These are phyloP conservation scores for Daphoenositta chrysoptera DNA, from an alignment of 2,113 vertebrate genomes.

Conservation along the genomic window DNA sequence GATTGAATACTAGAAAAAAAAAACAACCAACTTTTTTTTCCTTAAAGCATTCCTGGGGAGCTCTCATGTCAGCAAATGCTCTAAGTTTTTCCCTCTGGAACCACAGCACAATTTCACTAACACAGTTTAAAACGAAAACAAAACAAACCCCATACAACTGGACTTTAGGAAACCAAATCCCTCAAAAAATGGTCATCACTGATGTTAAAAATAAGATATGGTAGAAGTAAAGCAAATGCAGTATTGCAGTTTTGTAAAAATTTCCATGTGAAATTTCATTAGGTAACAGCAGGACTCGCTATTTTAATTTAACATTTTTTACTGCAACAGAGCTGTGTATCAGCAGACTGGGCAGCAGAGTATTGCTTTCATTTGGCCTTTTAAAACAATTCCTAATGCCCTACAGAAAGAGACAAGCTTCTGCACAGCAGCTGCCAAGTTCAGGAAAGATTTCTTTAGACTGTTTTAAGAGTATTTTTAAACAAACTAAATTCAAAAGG, in stretches of 20 bases:
- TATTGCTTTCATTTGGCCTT: background rate
- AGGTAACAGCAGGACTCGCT: background rate
- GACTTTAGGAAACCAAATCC: background rate
- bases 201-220: background rate
- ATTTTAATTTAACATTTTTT: background rate
- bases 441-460: background rate
- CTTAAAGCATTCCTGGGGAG: background rate
- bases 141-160: background rate
- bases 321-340: background rate
- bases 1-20: background rate
- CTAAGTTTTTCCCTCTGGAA: background rate
- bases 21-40: fast-evolving
- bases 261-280: background rate
- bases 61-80: background rate
- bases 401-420: background rate
- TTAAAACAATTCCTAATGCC: slow-evolving; percentile 4
- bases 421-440: background rate
- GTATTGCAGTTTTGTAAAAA: background rate
- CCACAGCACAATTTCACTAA: background rate
- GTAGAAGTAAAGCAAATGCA: background rate
- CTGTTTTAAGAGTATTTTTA: background rate
- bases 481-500: background rate
- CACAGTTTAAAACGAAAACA: background rate
- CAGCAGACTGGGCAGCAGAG: background rate
- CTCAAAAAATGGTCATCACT: background rate